Base-by-base conservation (phyloP, 2,113 vertebrate species). In the Notarius lentiginosus region DNA sequence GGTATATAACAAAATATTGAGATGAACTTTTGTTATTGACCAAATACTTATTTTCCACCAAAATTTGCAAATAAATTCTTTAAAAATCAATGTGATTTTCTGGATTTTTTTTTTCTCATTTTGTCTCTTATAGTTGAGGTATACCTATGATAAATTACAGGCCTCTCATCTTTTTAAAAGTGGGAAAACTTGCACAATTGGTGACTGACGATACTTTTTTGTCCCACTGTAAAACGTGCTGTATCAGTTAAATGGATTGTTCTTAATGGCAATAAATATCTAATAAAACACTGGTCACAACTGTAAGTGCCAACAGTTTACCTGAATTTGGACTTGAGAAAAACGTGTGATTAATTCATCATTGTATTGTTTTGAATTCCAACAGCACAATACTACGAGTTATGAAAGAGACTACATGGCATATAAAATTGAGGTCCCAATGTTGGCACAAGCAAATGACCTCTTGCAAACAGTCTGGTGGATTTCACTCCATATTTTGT, bases 261-360 rank as follows among this genome's bases (percentile, higher is more conserved):
- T 87, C 72, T 90, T n/a, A 90, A 88, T 87, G 75, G 85, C 9
- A 90, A 86, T 58, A 90, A 90, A 88, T 90, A 87, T 56, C 83
- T 86, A 76, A 88, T 18, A 88, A 90, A 79, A 27, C 81, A 82
- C 61, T 86, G 63, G 85, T 41, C 34, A 41, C 34, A 41, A 41
- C 34, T 75, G n/a, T 61, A 30, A 79, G 55, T 24, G 79, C 85
- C 73, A 63, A 70, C 30, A 85, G n/a, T 30, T 34, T 88, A 11
- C 82, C 89, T 4, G 87, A 87, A 82, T 88, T 88, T 88, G 85
- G 87, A 70, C 82, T 85, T 84, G n/a, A 89, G 53, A 30, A 87
- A 84, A 55, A 7, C 84, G 47, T 65, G 73, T 88, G 5, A 86
- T 90, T 34, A 79, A 87, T 82, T 86, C 61, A 84, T 88, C 81